Base-by-base conservation (phyloP, 2,888 invertebrate genomes). In the Leptinotarsa rubiginosa region DNA sequence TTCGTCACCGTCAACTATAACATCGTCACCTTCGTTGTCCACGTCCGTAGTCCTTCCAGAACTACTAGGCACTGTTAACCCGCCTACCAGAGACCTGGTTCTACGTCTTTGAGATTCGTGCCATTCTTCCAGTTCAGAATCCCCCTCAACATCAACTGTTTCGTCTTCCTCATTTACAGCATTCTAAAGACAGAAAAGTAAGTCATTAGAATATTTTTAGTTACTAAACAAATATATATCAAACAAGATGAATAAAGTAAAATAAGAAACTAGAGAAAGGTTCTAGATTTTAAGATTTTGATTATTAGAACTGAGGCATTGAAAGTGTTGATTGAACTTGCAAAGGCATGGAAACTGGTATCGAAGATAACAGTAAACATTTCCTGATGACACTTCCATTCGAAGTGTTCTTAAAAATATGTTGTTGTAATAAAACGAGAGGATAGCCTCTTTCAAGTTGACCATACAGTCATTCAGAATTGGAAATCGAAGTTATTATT, bases 71-170 rank as follows among this genome's bases (percentile, higher is more conserved):
- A 84, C 82, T 49, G 79, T 80, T 50, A 80, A 77, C 15, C 79
- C 80, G 52, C 84, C 82, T 31, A 84, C 81, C 20, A 84, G 74
- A 1, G 84, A 82, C 74, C 83, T 84, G 0, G 84, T 84, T 72
- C 86, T 78, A 78, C 87, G 83, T 69, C 87, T 81, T 80, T 87
- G 87, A 49, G 83, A 84, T 79, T 87, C 87, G 18, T 86, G 84
- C 91, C 91, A 91, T 80, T 91, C 91, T 82, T 92, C 91, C 80
- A 89, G 89, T 78, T 90, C 90, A 18, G 88, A 87, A 80, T 90
- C 89, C 3, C 91, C 92, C 84, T 92, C 92, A 20, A 92, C 92
- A 81, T 93, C 93, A 10, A 93, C 92, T 0, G 92, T 91, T 87
- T 93, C 93, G 80, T 93, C 92, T 85, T 93, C 93, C 20, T 92